Evolutionary conservation across 2,797 vertebrate species (phyloP), one percentile per base, ranked within the genome.

Genomic region (Pelochelys cantorii): DNA sequence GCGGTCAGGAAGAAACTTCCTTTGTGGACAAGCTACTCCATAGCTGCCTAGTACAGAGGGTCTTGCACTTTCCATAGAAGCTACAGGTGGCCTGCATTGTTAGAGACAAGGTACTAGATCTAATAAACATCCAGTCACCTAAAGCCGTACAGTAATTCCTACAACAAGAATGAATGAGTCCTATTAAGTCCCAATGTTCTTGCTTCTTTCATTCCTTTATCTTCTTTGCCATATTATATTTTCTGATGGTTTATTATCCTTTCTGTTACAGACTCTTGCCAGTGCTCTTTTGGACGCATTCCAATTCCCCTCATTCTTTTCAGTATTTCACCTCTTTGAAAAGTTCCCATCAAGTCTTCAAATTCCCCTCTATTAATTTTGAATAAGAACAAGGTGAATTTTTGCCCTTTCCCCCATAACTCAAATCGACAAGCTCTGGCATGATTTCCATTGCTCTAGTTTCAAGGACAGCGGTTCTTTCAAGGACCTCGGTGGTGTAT

Each of bases 361-460:
- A 87, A 87, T 86, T 94, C 11, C 23, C 23, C 1, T 89, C 60
- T 89, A 92, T 94, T 94, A 90, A 83, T 94, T 95, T 93, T 96
- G 56, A 86, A 90, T 87, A 89, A 81, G 88, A 91, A 87, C 85
- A 94, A 92, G 59, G 7, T 87, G 92, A 15, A 83, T 10, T 59
- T 55, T 87, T 85, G 82, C 31, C 62, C 74, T 90, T 75, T 59
- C 15, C 62, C 1, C 11, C 55, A 14, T 86, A 81, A 92, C 90
- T 96, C 83, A 89, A 84, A 81, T 78, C 79, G 48, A 85, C 0
- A 0, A 79, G 62, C 23, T 84, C 12, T 65, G 90, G 79, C 1
- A 87, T 25, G 74, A 93, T 93, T 95, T 95, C 81, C 59, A 78
- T 3, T 81, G 31, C 31, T 84, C 71, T 86, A 23, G 42, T 91